Evolutionary conservation across 1,140 invertebrate genomes (phyloP), one percentile per base, ranked within the genome.

Genomic region (Radopholus similis): DNA sequence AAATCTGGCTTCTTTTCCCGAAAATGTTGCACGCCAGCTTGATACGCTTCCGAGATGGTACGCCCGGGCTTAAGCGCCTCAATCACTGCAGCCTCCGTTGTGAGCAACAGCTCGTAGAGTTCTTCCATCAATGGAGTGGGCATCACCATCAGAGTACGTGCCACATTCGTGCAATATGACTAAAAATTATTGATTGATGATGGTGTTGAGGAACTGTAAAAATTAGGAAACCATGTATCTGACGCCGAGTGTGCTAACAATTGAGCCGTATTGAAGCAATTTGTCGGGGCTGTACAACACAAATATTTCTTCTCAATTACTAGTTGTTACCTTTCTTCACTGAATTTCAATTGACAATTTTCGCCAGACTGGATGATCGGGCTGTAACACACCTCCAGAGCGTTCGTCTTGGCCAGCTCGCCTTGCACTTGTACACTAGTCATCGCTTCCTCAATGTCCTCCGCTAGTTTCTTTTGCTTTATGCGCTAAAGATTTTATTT

Each of bases 351-450:
- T 80, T 89, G 92, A 85, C 97, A 98, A 80, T 93, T 90, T 6
- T 93, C 94, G 32, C 95, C 95, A 71, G 93, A 97, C 83, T 98
- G 95, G 80, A 99, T 93, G 65, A 99, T 98, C 0, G 95, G 90
- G 2, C 93, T 93, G 84, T 98, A 99, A 83, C 95, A 97, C 87
- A 95, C 92, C 81, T 97, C 95, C 4, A 98, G 86, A 81, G 92
- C 89, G 18, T 87, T 87, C 83, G 97, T 93, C 4, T 90, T 70
- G 28, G 88, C 88, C 0, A 96, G 90, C 86, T 94, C 95, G 84
- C 97, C 97, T 80, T 96, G 96, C 68, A 85, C 83, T 62, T 83
- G 80, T n/a, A 85, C 65, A 78, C 93, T 91, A 4, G 87, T 87
- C 75, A 93, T 88, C 11, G 93, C 92, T 44, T 88, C 85, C 83